phyloP scores from a whole-genome alignment of 2,113 vertebrate genomes.

The Malurus alboscapulatus region DNA sequence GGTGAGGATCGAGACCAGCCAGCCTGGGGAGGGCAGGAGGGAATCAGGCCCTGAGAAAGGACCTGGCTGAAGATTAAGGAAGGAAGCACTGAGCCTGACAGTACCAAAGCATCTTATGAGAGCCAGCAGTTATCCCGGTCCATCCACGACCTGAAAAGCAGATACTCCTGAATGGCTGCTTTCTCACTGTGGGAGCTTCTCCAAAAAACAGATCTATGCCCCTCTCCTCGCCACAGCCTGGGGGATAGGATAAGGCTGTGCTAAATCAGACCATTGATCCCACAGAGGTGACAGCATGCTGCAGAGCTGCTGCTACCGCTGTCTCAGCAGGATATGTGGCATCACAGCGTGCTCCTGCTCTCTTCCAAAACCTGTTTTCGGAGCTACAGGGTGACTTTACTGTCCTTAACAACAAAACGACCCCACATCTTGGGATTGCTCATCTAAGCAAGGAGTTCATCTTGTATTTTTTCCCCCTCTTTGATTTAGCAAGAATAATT shows the following conservation, averaged over 20 bases:
- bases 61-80: background rate
- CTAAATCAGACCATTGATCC: background rate
- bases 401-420: background rate
- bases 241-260: background rate
- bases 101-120: background rate
- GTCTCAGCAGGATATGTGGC: background rate
- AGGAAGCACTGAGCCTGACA: background rate
- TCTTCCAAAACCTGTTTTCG: background rate
- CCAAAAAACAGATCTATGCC: background rate
- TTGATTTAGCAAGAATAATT: background rate
- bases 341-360: background rate
- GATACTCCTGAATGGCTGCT: background rate
- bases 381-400: background rate
- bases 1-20: background rate
- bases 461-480: background rate
- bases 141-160: background rate
- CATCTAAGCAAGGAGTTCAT: background rate
- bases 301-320: background rate
- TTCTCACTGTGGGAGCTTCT: fast-evolving
- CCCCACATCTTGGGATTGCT: background rate
- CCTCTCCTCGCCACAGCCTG: background rate
- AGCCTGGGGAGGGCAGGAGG: background rate
- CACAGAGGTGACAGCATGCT: fast-evolving
- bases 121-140: background rate
- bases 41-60: background rate